Percentiles rank a stretch among this genome's conserved stretches.
phyloP scores from a whole-genome alignment of 1,140 invertebrate genomes.

The Anastrepha ludens region DNA sequence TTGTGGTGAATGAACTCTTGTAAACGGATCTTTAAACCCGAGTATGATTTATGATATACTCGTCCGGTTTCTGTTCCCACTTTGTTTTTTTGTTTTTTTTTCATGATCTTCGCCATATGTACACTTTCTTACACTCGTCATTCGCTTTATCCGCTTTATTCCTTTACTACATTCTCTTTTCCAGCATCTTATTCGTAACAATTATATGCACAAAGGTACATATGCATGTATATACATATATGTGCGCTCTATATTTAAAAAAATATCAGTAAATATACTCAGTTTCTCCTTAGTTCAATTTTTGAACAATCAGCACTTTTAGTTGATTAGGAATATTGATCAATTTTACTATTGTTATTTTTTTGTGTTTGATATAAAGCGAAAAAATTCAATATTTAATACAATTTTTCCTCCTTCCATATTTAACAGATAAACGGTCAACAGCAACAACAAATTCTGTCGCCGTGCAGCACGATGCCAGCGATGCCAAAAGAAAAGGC shows the following conservation, averaged over 20 bases:
- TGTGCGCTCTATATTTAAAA: no score
- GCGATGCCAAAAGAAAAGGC: constrained; percentile 74
- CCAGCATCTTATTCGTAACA: background rate
- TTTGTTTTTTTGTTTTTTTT: background rate
- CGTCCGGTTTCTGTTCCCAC: background rate
- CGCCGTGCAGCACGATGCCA: constrained; percentile 64
- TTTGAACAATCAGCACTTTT: no score
- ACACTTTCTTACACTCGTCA: no score
- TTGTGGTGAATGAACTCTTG: constrained; percentile 50
- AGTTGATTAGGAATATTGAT: no score
- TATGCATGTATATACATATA: no score
- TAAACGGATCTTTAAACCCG: constrained; percentile 41
- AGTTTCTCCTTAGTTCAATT: no score
- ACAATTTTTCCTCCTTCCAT: constrained; percentile 53
- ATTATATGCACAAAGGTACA: background rate
- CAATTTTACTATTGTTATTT: no score
- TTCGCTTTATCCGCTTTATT: background rate
- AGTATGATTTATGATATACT: constrained; percentile 25
- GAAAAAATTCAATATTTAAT: constrained; percentile 21
- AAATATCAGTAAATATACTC: no score
- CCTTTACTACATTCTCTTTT: background rate
- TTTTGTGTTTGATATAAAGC: background rate
- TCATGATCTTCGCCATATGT: background rate
- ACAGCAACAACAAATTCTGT: constrained; percentile 56
- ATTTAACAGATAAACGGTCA: constrained; percentile 68